Evolutionary conservation across 2,797 vertebrate species (phyloP), one percentile per base, ranked within the genome.

Genomic region (Chiroxiphia lanceolata): DNA sequence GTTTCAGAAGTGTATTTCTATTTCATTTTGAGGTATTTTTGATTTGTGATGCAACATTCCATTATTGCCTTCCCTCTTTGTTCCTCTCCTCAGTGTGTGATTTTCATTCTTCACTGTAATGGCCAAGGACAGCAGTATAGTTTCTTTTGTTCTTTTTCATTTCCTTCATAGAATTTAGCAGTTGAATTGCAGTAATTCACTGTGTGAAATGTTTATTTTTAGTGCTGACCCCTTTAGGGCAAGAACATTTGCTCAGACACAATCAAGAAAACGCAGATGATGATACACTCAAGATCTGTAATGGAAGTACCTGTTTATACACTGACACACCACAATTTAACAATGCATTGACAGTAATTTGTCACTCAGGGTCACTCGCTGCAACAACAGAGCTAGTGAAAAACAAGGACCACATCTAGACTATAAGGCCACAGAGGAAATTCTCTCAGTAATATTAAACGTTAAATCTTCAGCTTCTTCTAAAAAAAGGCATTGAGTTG

Each of bases 101-200:
- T 83, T 93, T 89, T 81, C 61, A 56, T 70, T 89, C 23, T 74
- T 45, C 11, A 15, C 48, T 74, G 53, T 59, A 93, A 57, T 45
- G 42, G n/a, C 36, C 79, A 87, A 93, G 65, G 74, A 94, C 14
- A 90, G 15, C n/a, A 75, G 6, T 18, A 29, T 15, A 29, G 56
- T 65, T 90, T 88, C 45, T 81, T 89, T 79, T 82, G 42, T 59
- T 92, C 40, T 79, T 94, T 92, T 78, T 75, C 34, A 63, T 91
- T 90, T 87, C 67, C 80, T 89, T 92, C 68, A 60, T 65, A 59
- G 83, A 93, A 90, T 70, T 83, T 68, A 79, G 64, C 40, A 57
- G 27, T 31, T 50, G 50, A 89, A 83, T 71, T 95, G 45, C 67
- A 76, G 63, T 90, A 96, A 94, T 79, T 87, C 68, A 83, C 68